Conservation (phyloP, 2,797 vertebrate species). For the Macroramphosus scolopax region DNA sequence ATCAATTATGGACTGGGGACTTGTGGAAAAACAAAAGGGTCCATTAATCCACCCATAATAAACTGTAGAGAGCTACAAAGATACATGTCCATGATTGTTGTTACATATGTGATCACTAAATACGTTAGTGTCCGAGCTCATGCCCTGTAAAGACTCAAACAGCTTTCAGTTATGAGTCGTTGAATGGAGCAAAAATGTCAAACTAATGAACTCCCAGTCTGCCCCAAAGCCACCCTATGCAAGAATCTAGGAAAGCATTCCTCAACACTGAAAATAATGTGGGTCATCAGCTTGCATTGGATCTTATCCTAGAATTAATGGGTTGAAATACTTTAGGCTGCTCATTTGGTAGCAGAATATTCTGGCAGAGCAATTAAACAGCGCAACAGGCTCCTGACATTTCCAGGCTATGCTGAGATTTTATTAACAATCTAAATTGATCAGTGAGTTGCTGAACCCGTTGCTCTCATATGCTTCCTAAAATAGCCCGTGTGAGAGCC, state of each 20-base stretch:
- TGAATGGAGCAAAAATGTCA: conserved; percentile 14
- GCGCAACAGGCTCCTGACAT: conserved; percentile 38
- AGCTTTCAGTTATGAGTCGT: conserved; percentile 8
- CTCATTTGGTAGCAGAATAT: conserved; percentile 49
- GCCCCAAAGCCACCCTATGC: conserved; percentile 28
- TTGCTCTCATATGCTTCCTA: conserved; percentile 66
- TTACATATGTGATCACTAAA: conserved; percentile 28
- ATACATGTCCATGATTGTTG: too few relatives aligned
- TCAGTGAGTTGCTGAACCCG: conserved; percentile 52
- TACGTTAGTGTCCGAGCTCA: conserved; percentile 16
- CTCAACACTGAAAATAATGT: conserved; percentile 53
- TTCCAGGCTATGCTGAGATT: conserved; percentile 35
- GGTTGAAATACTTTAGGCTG: conserved; percentile 54
- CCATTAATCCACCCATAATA: too few relatives aligned
- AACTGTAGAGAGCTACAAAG: too few relatives aligned
- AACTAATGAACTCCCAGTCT: conserved; percentile 25
- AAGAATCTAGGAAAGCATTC: conserved; percentile 25
- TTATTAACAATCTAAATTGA: conserved; percentile 53
- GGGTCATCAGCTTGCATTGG: conserved; percentile 51
- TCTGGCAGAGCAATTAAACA: conserved; percentile 53
- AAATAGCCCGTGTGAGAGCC: conserved; percentile 76
- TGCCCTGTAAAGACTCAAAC: conserved; percentile 4
- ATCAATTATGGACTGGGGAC: too few relatives aligned
- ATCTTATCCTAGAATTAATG: conserved; percentile 61
- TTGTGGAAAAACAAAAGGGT: too few relatives aligned